Evolutionary conservation across 2,888 invertebrate species (phyloP), one percentile per base, ranked within the genome.

Genomic region (Odontocolon sp.): DNA sequence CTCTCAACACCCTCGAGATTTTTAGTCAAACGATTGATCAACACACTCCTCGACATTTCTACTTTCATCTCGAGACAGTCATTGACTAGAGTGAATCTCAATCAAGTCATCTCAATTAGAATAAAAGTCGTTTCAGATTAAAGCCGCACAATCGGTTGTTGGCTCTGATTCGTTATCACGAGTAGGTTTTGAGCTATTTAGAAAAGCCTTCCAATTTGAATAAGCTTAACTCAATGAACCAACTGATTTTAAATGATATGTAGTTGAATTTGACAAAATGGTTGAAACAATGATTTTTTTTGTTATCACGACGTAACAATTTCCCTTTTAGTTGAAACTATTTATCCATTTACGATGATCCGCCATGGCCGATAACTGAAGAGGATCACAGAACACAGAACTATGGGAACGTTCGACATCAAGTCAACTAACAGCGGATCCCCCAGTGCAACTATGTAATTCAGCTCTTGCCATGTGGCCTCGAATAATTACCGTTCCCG

Each of bases 401-500:
- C 45, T n/a, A n/a, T n/a, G n/a, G n/a, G n/a, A n/a, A 9, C 18
- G 42, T 61, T 33, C 28, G 33, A 28, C 23, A 42, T n/a, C 56
- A 36, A 6, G 28, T 40, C n/a, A 21, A 33, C 50, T n/a, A 40
- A 18, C 21, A 33, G 69, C 23, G 31, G 31, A 14, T 61, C 50
- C 50, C 45, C 33, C 50, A 68, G 9, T 42, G 50, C 68, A 28
- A 28, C 26, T 59, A 28, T 73, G 77, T 72, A 69, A 77, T 77
- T 73, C 69, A 69, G 72, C 77, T 73, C 72, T 78, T 74, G 76
- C 57, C 6, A 31, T 72, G 67, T 36, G 80, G 59, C 54, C 72
- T 75, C 79, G 80, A 78, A 82, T 82, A 86, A 85, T 85, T 85
- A 83, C 83, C 85, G 81, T 71, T 80, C 80, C 82, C 80, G 82